Evolutionary conservation across 2,797 vertebrate genomes (phyloP).

Genomic region (Enteromius afrohamiltoni): DNA sequence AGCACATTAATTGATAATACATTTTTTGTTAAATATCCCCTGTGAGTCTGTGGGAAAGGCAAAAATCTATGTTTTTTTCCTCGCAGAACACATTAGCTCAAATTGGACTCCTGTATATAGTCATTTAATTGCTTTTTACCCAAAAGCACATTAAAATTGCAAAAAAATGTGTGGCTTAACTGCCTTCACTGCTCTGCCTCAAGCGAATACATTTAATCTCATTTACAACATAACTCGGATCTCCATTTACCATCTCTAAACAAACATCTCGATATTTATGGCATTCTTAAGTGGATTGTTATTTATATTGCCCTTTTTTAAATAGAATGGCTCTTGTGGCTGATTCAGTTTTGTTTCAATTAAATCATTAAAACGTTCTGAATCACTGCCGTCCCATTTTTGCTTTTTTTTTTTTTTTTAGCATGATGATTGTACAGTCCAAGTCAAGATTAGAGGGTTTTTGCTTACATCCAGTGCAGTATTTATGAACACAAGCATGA

Average conservation of each 20-base stretch:
- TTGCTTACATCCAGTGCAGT: constrained; percentile 12
- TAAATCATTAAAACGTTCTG: constrained; percentile 18
- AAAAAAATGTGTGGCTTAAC: constrained; percentile 43
- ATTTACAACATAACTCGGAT: constrained; percentile 37
- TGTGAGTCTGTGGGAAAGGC: constrained; percentile 25
- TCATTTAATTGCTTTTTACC: constrained; percentile 52
- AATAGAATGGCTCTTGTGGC: background rate
- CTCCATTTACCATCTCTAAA: constrained; percentile 50
- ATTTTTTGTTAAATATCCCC: constrained; percentile 15
- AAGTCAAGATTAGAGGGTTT: constrained; percentile 5
- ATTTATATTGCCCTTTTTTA: constrained; percentile 24
- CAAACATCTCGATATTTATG: constrained; percentile 39
- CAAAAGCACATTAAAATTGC: constrained; percentile 46
- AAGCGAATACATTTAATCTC: constrained; percentile 30
- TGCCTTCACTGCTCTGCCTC: constrained; percentile 49
- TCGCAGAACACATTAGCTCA: constrained; percentile 38
- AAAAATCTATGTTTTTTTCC: constrained; percentile 35
- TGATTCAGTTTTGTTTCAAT: constrained; percentile 20
- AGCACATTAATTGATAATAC: constrained; percentile 23
- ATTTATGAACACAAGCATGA: constrained; percentile 6
- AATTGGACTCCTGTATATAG: constrained; percentile 45
- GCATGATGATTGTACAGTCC: constrained; percentile 25
- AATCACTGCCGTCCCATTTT: constrained; percentile 30
- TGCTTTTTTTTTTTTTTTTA: background rate
- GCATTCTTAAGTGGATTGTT: constrained; percentile 25